Evolutionary conservation across 2,797 vertebrate species (phyloP).

Genomic region (Pangasius djambal): DNA sequence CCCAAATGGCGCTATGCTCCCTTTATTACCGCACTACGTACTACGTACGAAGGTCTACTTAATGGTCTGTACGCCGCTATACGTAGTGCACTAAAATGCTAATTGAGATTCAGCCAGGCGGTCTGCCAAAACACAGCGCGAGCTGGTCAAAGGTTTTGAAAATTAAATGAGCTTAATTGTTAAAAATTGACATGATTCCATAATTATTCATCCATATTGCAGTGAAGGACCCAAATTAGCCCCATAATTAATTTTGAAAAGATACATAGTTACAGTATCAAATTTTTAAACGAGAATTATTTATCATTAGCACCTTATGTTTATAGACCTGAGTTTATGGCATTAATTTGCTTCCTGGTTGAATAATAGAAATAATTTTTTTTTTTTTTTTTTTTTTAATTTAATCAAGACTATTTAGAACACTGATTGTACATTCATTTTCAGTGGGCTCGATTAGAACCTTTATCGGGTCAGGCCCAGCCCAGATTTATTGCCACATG

Average conservation of each 20-base stretch:
- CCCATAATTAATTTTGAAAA: too few species aligned
- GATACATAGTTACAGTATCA: too few species aligned
- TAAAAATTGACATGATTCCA: too few species aligned
- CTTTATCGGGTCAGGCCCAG: too few species aligned
- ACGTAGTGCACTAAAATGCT: neutral
- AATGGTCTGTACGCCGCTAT: rapidly evolving
- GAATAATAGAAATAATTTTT: too few species aligned
- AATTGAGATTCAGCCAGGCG: neutral
- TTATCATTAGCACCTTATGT: too few species aligned
- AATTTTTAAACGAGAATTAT: too few species aligned
- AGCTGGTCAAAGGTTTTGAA: neutral
- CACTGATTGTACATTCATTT: too few species aligned
- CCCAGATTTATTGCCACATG: neutral
- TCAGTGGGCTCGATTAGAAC: too few species aligned
- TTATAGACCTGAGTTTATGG: neutral
- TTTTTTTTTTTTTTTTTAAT: too few species aligned
- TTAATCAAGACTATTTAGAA: neutral
- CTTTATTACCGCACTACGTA: neutral
- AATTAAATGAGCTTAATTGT: neutral
- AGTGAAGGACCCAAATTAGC: too few species aligned
- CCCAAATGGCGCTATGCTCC: rapidly evolving
- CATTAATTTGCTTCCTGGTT: neutral
- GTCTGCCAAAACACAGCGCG: neutral
- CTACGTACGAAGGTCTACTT: neutral
- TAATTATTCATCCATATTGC: too few species aligned